phyloP scores from a whole-genome alignment of 1,140 invertebrate species.

The Heliconius nattereri region DNA sequence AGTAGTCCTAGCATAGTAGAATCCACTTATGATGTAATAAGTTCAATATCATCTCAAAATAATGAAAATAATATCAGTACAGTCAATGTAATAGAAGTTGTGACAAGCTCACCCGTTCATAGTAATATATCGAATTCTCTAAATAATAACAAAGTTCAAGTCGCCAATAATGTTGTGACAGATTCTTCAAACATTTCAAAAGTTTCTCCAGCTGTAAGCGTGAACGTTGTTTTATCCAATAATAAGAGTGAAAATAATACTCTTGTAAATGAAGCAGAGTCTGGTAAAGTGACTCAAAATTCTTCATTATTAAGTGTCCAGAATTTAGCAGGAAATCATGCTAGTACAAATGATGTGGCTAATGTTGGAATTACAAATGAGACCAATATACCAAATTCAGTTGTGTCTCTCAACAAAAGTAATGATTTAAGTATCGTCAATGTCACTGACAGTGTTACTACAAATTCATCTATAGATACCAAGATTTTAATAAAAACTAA shows the following conservation, averaged over 20 bases:
- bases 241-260: background rate
- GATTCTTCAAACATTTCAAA: background rate
- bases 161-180: background rate
- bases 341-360: background rate
- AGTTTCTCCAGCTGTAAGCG: background rate
- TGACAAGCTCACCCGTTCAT: background rate
- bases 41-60: background rate
- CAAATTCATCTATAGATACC: background rate
- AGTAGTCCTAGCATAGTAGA: background rate
- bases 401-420: background rate
- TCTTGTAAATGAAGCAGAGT: background rate
- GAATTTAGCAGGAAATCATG: background rate
- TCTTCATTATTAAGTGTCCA: background rate
- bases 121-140: background rate
- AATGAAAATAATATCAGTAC: background rate
- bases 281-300: background rate
- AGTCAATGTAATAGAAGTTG: background rate
- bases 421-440: background rate
- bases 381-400: background rate
- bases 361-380: conserved; percentile 6
- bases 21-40: background rate
- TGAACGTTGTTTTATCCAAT: background rate
- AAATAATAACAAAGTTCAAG: background rate
- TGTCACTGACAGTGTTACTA: background rate
- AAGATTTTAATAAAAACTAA: background rate